These are phyloP conservation scores for Phenganax stokvisi DNA, from an alignment of 92 coral and sea anemone genomes.

Conservation along the genomic window DNA sequence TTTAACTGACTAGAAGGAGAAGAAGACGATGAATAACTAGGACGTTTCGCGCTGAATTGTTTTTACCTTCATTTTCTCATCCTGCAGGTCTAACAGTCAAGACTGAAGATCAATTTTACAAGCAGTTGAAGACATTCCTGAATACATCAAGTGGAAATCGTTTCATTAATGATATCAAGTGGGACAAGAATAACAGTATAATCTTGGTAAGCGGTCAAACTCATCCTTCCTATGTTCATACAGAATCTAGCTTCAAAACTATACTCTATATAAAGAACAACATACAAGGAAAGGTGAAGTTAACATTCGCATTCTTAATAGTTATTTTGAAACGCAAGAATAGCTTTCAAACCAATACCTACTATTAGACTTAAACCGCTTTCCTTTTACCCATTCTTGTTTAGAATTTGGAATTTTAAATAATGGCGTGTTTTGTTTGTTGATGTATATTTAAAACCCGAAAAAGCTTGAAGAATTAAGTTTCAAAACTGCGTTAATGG, in stretches of 20 bases:
- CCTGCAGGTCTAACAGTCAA: slow-evolving; percentile 2
- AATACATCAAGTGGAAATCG: slow-evolving; percentile 52
- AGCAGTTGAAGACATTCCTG: slow-evolving; percentile 64
- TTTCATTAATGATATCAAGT: slow-evolving; percentile 13
- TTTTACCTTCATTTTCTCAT: background rate
- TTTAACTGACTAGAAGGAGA: too few relatives aligned
- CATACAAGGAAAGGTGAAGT: too few relatives aligned
- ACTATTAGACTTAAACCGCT: too few relatives aligned
- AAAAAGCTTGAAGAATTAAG: too few relatives aligned
- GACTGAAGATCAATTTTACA: slow-evolving; percentile 47
- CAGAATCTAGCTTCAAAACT: background rate
- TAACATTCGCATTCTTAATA: too few relatives aligned
- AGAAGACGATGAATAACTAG: background rate
- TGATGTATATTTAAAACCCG: too few relatives aligned
- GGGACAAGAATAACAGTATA: background rate
- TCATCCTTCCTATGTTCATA: background rate
- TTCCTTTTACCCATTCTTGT: too few relatives aligned
- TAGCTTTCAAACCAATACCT: too few relatives aligned
- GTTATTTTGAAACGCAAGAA: too few relatives aligned
- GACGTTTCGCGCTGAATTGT: background rate
- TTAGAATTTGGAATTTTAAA: too few relatives aligned
- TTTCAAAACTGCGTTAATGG: too few relatives aligned
- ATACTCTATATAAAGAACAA: background rate
- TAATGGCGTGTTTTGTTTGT: too few relatives aligned
- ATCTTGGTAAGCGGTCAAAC: slow-evolving; percentile 11